Evolutionary conservation across 2,888 invertebrate species (phyloP).

Genomic region (Thereva nobilitata): DNA sequence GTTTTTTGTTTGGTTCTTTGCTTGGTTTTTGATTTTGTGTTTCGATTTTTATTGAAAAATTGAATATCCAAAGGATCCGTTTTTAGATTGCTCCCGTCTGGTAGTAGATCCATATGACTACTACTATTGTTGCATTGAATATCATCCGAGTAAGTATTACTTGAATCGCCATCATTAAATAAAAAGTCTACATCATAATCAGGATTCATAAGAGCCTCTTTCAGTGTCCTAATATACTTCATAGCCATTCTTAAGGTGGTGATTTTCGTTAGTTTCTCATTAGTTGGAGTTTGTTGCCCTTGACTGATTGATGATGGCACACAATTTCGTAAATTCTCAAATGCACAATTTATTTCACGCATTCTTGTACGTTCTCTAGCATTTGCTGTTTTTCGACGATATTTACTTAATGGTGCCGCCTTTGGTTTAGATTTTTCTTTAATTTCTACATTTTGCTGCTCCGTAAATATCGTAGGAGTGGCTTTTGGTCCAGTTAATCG

Average conservation of each 20-base stretch:
- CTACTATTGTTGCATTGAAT: background rate
- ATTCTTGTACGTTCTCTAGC: constrained; percentile 84
- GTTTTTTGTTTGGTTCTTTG: background rate
- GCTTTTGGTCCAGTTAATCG: constrained; percentile 57
- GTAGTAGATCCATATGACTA: background rate
- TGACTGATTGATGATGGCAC: constrained; percentile 64
- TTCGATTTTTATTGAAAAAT: background rate
- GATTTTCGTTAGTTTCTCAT: constrained; percentile 86
- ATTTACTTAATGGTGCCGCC: constrained; percentile 81
- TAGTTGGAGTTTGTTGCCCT: constrained; percentile 57
- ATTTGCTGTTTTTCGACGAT: constrained; percentile 87
- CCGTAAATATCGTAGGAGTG: background rate
- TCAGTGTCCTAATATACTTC: constrained; percentile 81
- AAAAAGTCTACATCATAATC: constrained; percentile 7
- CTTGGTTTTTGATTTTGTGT: background rate
- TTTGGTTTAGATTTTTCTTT: constrained; percentile 63
- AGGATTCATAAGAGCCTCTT: constrained; percentile 64
- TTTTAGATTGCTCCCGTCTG: background rate
- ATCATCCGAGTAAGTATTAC: background rate
- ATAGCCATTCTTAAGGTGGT: constrained; percentile 84
- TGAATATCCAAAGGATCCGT: constrained; percentile 1
- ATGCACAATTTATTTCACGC: constrained; percentile 88
- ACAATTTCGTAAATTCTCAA: constrained; percentile 77
- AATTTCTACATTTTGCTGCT: constrained; percentile 26
- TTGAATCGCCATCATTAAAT: constrained; percentile 1